These are phyloP conservation scores for Ectemnius cavifrons DNA, from an alignment of 2,888 invertebrate genomes.

Conservation along the genomic window DNA sequence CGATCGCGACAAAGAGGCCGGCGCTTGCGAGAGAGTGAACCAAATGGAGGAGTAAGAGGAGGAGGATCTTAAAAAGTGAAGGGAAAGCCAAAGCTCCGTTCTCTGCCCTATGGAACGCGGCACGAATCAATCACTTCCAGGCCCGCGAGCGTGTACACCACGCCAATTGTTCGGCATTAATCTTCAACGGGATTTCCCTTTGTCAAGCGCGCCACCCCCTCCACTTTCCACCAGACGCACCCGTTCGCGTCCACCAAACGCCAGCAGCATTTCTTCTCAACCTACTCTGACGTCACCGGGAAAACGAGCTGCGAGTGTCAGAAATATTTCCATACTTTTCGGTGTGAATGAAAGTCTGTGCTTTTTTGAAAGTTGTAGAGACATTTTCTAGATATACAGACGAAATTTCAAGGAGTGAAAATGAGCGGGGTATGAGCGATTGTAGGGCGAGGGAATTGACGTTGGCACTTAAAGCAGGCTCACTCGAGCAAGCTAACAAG, in stretches of 20 bases:
- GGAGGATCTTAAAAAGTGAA: conserved; percentile 42
- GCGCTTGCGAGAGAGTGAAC: too few relatives aligned
- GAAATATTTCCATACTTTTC: too few relatives aligned
- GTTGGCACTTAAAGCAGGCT: background rate
- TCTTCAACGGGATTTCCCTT: conserved; percentile 9
- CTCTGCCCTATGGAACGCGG: conserved; percentile 9
- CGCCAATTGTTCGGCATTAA: conserved; percentile 37
- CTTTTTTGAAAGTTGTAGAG: too few relatives aligned
- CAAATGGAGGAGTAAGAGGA: too few relatives aligned
- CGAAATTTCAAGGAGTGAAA: background rate
- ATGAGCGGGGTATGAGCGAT: background rate
- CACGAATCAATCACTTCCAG: conserved; percentile 54
- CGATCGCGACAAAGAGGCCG: conserved; percentile 53
- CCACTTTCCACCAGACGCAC: background rate
- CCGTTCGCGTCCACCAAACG: background rate
- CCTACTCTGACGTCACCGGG: too few relatives aligned
- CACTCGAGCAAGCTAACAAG: background rate
- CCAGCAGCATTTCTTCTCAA: too few relatives aligned
- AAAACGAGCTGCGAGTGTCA: too few relatives aligned
- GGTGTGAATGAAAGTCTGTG: too few relatives aligned
- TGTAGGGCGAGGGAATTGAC: background rate
- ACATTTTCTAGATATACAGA: too few relatives aligned
- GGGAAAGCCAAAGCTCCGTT: conserved; percentile 2
- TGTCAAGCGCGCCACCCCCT: background rate
- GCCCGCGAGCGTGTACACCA: conserved; percentile 28